Base-by-base conservation (phyloP, 2,888 invertebrate species). In the Deroplatys truncata region DNA sequence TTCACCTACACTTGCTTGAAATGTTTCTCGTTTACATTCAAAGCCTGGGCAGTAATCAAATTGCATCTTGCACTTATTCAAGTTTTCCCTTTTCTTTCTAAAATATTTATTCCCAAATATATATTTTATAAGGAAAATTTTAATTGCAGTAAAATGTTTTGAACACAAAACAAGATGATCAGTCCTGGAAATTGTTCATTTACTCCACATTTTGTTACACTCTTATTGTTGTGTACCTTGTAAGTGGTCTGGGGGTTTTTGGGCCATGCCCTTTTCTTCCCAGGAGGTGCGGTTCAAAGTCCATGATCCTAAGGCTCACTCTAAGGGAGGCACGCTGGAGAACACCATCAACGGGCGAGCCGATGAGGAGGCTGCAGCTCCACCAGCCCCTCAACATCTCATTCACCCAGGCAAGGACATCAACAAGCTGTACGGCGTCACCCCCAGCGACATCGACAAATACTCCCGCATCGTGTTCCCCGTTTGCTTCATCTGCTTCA, bases 401-500 rank as follows among this genome's bases (percentile, higher is more conserved):
- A 93, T 96, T 97, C 92, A 95, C 98, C 93, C 98, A 97, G 94
- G 97, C 98, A 90, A 91, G 95, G 98, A 98, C 94, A 97, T 98
- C 94, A 98, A 97, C 95, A 98, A 98, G 94, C 95, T 98, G 92
- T 96, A 97, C 94, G 98, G 94, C 92, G 97, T 98, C 94, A 98
- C 98, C 92, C 98, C 98, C 90, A 98, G 98, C 93, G 99, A 98
- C 94, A 99, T 99, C 94, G 99, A 99, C 96, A 99, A 99, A 95
- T 99, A 99, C 94, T 99, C 99, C 91, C 97, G 99, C 93, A 98
- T 99, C 94, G 97, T 99, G 93, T 99, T 99, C 94, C 99, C 99
- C 89, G 98, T 99, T 92, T 98, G 99, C 95, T 99, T 99, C 95
- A 97, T 99, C 92, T 98, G 99, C 94, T 99, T 99, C 96, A 99